Evolutionary conservation across 2,888 invertebrate genomes (phyloP), one percentile per base, ranked within the genome.

Genomic region (Nemoura dubitans): DNA sequence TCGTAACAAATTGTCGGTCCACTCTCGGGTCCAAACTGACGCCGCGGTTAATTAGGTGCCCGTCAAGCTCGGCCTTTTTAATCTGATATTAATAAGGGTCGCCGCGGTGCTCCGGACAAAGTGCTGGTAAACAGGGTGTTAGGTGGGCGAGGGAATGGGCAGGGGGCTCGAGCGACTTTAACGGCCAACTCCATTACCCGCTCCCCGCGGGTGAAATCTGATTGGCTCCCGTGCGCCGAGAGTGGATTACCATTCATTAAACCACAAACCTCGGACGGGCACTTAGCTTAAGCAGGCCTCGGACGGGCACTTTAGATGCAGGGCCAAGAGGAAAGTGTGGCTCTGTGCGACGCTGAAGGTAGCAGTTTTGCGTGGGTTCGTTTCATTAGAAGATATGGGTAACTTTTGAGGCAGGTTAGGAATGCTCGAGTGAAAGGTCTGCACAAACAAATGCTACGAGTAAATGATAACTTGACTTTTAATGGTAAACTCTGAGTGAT

Each of bases 201-300:
- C 30, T 30, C n/a, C n/a, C 30, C 27, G 21, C 5, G 30, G 30
- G 28, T 27, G 27, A 7, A 30, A 81, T 81, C 30, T 81, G 81
- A 81, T 81, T 81, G 27, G 81, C n/a, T 81, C 27, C 27, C 27
- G 29, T 30, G 7, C 29, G 27, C 29, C 21, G 81, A 29, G 81
- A 29, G 81, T 81, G 29, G 81, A 81, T 81, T 81, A 30, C 29
- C 81, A 81, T 81, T 81, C 27, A 81, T 81, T 81, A 81, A 26
- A 26, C 5, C 81, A n/a, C 29, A 29, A 6, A 7, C 1, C 7
- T 21, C 81, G 81, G 29, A 14, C 81, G 16, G 59, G 59, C 59
- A 59, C 59, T 59, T 21, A 7, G 59, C 59, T 10, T 10, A 3
- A 2, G 59, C 21, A 59, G 5, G 36, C 36, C 3, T 36, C 36